These are phyloP conservation scores for Anser brachyrhynchus DNA, from an alignment of 2,113 vertebrate species.

Conservation along the genomic window DNA sequence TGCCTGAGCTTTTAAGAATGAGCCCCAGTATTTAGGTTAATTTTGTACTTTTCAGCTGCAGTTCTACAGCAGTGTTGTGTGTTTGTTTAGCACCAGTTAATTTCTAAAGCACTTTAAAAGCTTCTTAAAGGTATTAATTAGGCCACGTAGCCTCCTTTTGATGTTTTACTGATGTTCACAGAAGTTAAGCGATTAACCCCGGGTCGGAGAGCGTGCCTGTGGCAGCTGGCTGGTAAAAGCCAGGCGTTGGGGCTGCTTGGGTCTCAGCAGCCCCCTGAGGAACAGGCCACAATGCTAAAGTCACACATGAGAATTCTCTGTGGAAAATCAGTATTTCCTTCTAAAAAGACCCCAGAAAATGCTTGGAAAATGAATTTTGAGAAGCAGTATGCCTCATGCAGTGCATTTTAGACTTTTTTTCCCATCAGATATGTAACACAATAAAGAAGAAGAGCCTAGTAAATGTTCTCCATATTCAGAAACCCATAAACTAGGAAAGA, in stretches of 20 bases:
- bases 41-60: neutral
- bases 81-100: neutral
- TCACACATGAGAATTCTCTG: neutral
- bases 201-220: rapidly evolving
- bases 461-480: neutral
- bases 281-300: neutral
- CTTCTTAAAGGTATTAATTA: neutral
- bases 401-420: neutral
- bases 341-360: neutral
- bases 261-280: neutral
- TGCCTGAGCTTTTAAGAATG: neutral
- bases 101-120: neutral
- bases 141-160: neutral
- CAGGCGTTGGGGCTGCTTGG: neutral
- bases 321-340: neutral
- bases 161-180: neutral
- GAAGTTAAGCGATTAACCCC: neutral
- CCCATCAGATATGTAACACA: neutral
- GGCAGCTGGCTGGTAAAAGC: neutral
- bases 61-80: neutral
- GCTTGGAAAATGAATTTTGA: neutral
- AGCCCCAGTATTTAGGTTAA: neutral
- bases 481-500: neutral
- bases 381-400: neutral
- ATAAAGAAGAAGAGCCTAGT: neutral